A percentile compares a stretch with the other conserved stretches of the same genome.
Evolutionary conservation across 2,888 invertebrate species (phyloP).

Genomic region (Itoplectis maculator): DNA sequence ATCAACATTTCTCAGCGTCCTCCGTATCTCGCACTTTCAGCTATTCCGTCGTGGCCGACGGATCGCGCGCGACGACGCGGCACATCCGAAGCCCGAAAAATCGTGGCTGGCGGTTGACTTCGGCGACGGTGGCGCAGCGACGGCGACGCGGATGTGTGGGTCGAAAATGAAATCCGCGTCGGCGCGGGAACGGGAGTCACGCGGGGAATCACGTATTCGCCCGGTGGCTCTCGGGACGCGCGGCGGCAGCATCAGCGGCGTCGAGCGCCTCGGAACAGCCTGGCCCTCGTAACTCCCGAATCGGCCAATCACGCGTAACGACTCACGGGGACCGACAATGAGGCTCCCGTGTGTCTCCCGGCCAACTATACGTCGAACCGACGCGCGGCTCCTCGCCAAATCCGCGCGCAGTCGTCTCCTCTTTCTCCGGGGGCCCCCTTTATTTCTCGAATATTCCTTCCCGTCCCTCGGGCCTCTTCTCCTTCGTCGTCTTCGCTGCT

Average conservation of each 20-base stretch:
- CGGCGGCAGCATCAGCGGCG: conserved; percentile 41
- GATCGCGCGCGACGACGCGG: conserved; percentile 1
- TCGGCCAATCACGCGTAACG: conserved; percentile 71
- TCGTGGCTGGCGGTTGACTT: background rate
- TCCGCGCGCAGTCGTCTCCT: conserved; percentile 31
- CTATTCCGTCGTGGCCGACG: conserved; percentile 37
- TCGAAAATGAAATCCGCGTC: conserved; percentile 67
- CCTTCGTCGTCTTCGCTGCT: conserved; percentile 18
- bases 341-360: conserved; percentile 64
- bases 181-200: conserved; percentile 14
- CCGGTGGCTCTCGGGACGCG: conserved; percentile 32
- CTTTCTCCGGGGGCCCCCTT: conserved; percentile 51
- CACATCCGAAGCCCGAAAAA: conserved; percentile 42
- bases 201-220: conserved; percentile 57
- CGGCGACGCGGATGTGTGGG: conserved; percentile 41
- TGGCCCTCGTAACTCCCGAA: conserved; percentile 68
- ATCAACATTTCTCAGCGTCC: background rate
- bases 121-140: too few species aligned
- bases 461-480: conserved; percentile 37
- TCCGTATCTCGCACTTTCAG: conserved; percentile 12
- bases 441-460: conserved; percentile 48
- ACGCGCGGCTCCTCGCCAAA: background rate
- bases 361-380: conserved; percentile 61
- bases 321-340: conserved; percentile 69
- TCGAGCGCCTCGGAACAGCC: conserved; percentile 51